Evolutionary conservation across 1,140 invertebrate genomes (phyloP), one percentile per base, ranked within the genome.

Genomic region (Neodiprion lecontei): DNA sequence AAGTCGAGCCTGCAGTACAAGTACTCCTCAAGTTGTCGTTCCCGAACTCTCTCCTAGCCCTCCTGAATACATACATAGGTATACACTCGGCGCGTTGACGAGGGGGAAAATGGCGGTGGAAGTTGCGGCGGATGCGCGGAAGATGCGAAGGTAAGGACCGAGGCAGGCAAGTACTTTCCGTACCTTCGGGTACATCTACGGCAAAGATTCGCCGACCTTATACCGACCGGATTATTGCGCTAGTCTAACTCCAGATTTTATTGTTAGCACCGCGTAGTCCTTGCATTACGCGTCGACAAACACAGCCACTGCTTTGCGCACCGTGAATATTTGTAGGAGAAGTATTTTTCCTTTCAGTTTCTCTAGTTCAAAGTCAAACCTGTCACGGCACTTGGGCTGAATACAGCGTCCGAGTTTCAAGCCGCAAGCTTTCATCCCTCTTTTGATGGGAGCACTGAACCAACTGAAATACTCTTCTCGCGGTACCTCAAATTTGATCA

Each of bases 1-100:
- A 61, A 61, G 53, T 17, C 53, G 53, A 61, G 53, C 11, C 53
- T 61, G 53, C 53, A 61, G 53, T 61, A 61, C 53, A 61, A 61
- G 53, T 9, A 61, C 53, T 17, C 53, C 53, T 61, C 53, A 61
- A 61, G 53, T 61, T 61, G 53, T 61, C 53, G 53, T 61, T 61
- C 5, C 53, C 9, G 53, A 61, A 61, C 53, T 61, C 28, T 40
- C 53, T 53, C 53, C 5, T 61, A 9, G 53, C 9, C 53, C 53
- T 61, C 53, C n/a, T 8, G 53, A 17, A 9, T 61, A 61, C 28
- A 40, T 40, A 40, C 28, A 40, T 40, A 40, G 28, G 28, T 40
- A 40, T 40, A 40, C 28, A 40, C 28, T 40, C 28, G 28, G 28
- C 28, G 28, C 28, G 28, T 40, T 40, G 28, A 40, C 28, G 28